phyloP scores from a whole-genome alignment of 1,140 invertebrate species.

The Meteorus sp. region DNA sequence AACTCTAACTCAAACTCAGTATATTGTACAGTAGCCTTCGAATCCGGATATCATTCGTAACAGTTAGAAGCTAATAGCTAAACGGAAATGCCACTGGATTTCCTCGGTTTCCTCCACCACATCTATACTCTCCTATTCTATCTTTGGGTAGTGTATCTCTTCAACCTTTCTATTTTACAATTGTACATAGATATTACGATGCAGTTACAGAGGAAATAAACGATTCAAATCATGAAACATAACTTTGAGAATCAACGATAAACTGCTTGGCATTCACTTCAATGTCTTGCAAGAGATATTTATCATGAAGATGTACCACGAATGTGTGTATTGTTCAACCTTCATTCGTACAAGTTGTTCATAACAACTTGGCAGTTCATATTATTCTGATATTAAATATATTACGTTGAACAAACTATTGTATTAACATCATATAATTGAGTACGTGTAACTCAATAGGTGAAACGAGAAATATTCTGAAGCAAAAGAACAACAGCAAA shows the following conservation, averaged over 20 bases:
- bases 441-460: too few species aligned
- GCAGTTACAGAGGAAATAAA: conserved; percentile 30
- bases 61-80: conserved; percentile 16
- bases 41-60: conserved; percentile 14
- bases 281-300: too few species aligned
- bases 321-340: too few species aligned
- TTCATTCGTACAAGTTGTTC: too few species aligned
- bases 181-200: not conserved
- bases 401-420: too few species aligned
- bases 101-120: conserved; percentile 2
- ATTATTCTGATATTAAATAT: too few species aligned
- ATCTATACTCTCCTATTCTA: not conserved
- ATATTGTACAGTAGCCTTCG: not conserved
- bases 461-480: too few species aligned
- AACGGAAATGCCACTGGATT: conserved; percentile 8
- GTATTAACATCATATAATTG: too few species aligned
- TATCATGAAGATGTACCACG: too few species aligned
- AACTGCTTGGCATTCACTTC: conserved; percentile 26
- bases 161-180: not conserved
- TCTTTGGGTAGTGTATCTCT: too few species aligned
- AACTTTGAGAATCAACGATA: conserved; percentile 43
- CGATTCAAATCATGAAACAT: conserved; percentile 32
- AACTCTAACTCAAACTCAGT: not conserved
- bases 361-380: too few species aligned
- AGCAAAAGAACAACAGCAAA: too few species aligned